Evolutionary conservation across 2,888 invertebrate species (phyloP), one percentile per base, ranked within the genome.

Genomic region (Dasysyrphus albostriatus): DNA sequence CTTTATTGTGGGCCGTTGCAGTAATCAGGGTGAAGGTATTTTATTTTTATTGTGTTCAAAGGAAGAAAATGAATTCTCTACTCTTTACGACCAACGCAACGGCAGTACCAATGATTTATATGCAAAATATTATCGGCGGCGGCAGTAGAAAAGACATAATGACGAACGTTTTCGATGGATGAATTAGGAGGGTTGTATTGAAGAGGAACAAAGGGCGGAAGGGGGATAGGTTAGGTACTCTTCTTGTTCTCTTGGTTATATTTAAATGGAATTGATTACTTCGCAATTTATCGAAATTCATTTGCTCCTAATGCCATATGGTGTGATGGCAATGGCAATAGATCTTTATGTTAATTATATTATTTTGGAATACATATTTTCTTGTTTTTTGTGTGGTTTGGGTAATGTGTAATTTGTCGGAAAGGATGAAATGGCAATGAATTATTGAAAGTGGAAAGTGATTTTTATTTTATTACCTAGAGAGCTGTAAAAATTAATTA

Each of bases 91-190:
- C 24, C 24, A 24, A n/a, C n/a, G 9, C 47, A 34, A 49, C 73
- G 37, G 34, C 61, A 54, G 59, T 77, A 59, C 19, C 78, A 82
- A 83, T 87, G 85, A 87, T 87, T 87, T 87, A 87, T 83, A 87
- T 87, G 83, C 78, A 83, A 87, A 87, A 82, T 82, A 87, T 83
- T 87, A 83, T 82, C 78, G 83, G 44, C 58, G 75, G n/a, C 37
- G 51, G 29, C 14, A 44, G 74, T 16, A 42, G 67, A 39, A 34
- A 54, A 80, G 47, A 59, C 84, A 77, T 77, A 81, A 81, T 85
- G 84, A 85, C 81, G 76, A 73, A 85, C 76, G 58, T 77, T 85
- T 77, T 61, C 70, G 42, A 75, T 65, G 58, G 37, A 70, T 16
- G 59, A 32, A 67, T 34, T 75, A 16, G 42, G 37, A 39, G 76